Evolutionary conservation across 2,888 invertebrate genomes (phyloP).

Genomic region (Tolmerus cingulatus): DNA sequence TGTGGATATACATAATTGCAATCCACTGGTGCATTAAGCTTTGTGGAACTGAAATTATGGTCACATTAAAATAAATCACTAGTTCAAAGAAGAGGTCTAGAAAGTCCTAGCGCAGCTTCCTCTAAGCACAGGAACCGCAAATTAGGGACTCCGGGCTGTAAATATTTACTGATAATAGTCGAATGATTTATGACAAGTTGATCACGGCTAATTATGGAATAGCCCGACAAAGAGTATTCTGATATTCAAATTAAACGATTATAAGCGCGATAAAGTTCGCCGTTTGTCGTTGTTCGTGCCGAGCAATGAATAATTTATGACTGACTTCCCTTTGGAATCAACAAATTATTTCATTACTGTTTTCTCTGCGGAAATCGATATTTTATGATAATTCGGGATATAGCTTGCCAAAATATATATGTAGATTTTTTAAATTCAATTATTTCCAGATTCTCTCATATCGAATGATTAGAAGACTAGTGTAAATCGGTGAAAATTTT

Average conservation of each 20-base stretch:
- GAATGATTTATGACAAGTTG: constrained; percentile 16
- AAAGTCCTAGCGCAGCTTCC: not conserved
- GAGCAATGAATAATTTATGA: constrained; percentile 23
- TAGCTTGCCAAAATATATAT: not conserved
- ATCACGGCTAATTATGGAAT: constrained; percentile 19
- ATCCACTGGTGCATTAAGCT: not conserved
- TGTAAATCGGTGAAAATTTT: not conserved
- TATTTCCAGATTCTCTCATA: not conserved
- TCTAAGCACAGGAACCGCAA: not conserved
- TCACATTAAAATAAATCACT: not conserved
- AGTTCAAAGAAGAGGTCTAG: not conserved
- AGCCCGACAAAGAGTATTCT: not conserved
- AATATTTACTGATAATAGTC: constrained; percentile 1
- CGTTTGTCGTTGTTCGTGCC: constrained; percentile 6
- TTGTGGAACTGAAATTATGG: not conserved
- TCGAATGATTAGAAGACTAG: not conserved
- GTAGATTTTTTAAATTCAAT: not conserved
- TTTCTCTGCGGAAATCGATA: constrained; percentile 23
- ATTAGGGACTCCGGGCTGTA: not conserved
- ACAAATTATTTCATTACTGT: constrained; percentile 18
- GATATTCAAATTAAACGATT: constrained; percentile 32
- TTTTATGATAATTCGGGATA: constrained; percentile 10
- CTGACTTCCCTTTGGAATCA: constrained; percentile 13
- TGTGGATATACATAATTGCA: too few relatives aligned
- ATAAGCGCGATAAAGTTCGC: constrained; percentile 18